Evolutionary conservation across 2,113 vertebrate species (phyloP), one percentile per base, ranked within the genome.

Genomic region (Gracilinanus agilis): DNA sequence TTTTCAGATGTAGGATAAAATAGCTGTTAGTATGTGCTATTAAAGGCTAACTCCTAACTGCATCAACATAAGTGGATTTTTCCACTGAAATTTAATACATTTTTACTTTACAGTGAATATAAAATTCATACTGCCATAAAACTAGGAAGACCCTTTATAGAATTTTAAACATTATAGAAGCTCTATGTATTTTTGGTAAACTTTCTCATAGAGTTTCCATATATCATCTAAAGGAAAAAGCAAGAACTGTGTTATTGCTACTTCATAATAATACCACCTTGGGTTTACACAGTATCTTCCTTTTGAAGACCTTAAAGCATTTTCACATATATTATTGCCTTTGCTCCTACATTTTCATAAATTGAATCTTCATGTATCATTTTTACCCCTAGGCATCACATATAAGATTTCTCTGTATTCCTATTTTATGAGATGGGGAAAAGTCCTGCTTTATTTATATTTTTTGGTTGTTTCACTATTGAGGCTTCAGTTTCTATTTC

Each of bases 341-440:
- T 92, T 95, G 55, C 25, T 92, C 11, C 40, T 90, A n/a, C 8
- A 27, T 90, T 97, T 95, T 49, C 83, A 89, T 92, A 94, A 95
- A 61, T 44, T 55, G 44, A 92, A 93, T 83, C 3, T 13, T 92
- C 94, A 91, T 90, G 34, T 90, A 24, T 89, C 16, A 24, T 90
- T 95, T 90, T n/a, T 91, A 5, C 13, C 88, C 44, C 24, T 67
- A n/a, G 92, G 58, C 13, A 67, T 53, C 53, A 90, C n/a, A 53
- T 94, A 94, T 94, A 94, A 92, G 0, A 29, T 90, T 94, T 55
- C 29, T 67, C 34, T 96, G 2, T 92, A 44, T 75, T 91, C 24
- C 23, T 93, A 3, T 92, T 93, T 93, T 93, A 93, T 94, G 67
- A 44, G 92, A 75, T 54, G 93, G 67, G 67, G 94, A 95, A 90